A percentile compares a stretch with the other conserved stretches of the same genome.
phyloP scores from a whole-genome alignment of 2,888 invertebrate genomes.

The Caenorhabditis sp. region DNA sequence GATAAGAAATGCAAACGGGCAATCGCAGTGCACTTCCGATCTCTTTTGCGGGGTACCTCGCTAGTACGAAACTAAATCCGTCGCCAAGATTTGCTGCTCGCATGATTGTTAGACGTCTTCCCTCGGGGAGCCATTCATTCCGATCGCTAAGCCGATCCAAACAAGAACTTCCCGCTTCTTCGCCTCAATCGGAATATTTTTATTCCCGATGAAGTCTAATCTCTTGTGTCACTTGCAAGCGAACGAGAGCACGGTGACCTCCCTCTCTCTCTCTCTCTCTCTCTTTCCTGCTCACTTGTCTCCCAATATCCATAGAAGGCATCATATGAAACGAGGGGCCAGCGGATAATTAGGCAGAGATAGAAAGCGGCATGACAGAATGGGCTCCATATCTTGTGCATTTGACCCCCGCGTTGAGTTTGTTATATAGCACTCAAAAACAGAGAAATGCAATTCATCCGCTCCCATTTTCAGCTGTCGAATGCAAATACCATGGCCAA shows the following conservation, averaged over 20 bases:
- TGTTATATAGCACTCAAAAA: too few species aligned
- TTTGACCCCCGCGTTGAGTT: conserved; percentile 6
- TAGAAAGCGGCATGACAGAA: background rate
- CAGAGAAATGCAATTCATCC: background rate
- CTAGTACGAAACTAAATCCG: conserved; percentile 8
- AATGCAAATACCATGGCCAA: conserved; percentile 55
- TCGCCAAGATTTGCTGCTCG: too few species aligned
- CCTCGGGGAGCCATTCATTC: background rate
- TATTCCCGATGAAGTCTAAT: background rate
- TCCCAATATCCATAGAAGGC: background rate
- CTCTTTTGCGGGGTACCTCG: background rate
- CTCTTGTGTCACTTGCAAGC: background rate
- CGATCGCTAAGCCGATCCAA: conserved; percentile 6
- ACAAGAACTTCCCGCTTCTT: conserved; percentile 4
- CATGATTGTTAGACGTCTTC: background rate
- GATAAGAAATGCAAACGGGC: background rate
- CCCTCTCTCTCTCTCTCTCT: background rate
- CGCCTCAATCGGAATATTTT: background rate
- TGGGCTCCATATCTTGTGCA: background rate
- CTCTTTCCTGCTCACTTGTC: too few species aligned
- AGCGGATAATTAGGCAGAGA: conserved; percentile 6
- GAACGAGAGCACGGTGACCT: conserved; percentile 1
- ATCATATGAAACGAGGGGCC: background rate
- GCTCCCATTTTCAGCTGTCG: conserved; percentile 50
- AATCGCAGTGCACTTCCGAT: background rate